These are phyloP conservation scores for Mormyrus lacerda DNA, from an alignment of 2,113 vertebrate species.

Conservation along the genomic window DNA sequence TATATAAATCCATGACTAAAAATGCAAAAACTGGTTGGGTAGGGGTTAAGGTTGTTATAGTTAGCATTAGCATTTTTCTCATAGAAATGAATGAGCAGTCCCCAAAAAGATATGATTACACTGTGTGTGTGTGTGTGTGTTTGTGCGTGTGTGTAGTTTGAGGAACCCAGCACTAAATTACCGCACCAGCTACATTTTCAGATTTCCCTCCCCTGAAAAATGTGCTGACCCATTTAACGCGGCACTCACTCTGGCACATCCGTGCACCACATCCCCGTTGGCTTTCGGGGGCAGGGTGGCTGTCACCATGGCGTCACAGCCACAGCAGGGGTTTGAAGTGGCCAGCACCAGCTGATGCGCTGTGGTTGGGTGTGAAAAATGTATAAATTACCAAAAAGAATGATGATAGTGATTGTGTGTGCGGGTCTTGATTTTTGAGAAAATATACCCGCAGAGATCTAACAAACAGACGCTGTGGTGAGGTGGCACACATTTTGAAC, in stretches of 20 bases:
- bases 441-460: neutral
- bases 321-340: neutral
- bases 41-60: too few species aligned
- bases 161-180: neutral
- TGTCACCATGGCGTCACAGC: neutral
- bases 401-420: neutral
- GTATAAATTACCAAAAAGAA: neutral
- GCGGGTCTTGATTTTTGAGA: neutral
- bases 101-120: neutral
- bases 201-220: neutral
- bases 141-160: neutral
- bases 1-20: too few species aligned
- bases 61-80: too few species aligned
- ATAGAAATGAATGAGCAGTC: too few species aligned
- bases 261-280: too few species aligned
- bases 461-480: neutral
- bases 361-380: neutral
- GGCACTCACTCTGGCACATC: neutral
- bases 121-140: neutral
- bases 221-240: conserved; percentile 5
- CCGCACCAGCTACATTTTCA: neutral
- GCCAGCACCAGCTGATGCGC: neutral
- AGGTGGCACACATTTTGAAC: neutral
- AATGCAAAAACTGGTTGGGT: too few species aligned
- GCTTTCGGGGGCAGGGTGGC: neutral